Percentiles rank a stretch among this genome's conserved stretches.
These are phyloP conservation scores for Spea bombifrons DNA, from an alignment of 2,113 vertebrate genomes.

Conservation along the genomic window DNA sequence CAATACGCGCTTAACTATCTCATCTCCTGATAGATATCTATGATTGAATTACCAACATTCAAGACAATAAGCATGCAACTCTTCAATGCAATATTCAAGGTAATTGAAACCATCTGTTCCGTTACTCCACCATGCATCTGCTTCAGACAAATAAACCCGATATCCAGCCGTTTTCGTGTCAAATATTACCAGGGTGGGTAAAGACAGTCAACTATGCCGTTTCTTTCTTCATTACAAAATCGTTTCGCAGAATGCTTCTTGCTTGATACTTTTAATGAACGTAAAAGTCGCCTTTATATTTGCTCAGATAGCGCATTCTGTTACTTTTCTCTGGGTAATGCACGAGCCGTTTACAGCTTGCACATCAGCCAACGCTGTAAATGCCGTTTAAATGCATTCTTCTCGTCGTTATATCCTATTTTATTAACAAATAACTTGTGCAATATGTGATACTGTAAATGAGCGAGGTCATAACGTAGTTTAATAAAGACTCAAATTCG, in stretches of 20 bases:
- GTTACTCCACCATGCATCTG: slow-evolving; percentile 13
- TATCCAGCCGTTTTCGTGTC: slow-evolving; percentile 21
- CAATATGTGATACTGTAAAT: too few relatives aligned
- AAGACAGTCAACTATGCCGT: slow-evolving; percentile 5
- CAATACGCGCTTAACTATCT: not conserved
- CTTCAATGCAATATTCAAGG: slow-evolving; percentile 27
- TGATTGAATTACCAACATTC: slow-evolving; percentile 27
- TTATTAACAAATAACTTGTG: too few relatives aligned
- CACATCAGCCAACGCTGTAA: not conserved
- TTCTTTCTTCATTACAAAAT: slow-evolving; percentile 8
- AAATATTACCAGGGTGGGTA: slow-evolving; percentile 29
- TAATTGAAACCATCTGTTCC: slow-evolving; percentile 29
- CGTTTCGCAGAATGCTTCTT: slow-evolving; percentile 6
- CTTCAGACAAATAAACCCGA: slow-evolving; percentile 26
- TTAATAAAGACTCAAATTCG: too few relatives aligned
- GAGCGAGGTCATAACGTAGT: too few relatives aligned
- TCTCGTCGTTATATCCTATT: not conserved
- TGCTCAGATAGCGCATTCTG: not conserved
- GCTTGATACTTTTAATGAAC: slow-evolving; percentile 1
- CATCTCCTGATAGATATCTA: slow-evolving; percentile 18
- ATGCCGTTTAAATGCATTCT: not conserved
- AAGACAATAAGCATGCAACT: slow-evolving; percentile 20
- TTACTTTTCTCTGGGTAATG: not conserved
- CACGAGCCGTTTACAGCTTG: not conserved
- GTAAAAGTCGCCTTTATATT: not conserved